phyloP scores from a whole-genome alignment of 1,140 invertebrate genomes.

The Temnothorax nylanderi region DNA sequence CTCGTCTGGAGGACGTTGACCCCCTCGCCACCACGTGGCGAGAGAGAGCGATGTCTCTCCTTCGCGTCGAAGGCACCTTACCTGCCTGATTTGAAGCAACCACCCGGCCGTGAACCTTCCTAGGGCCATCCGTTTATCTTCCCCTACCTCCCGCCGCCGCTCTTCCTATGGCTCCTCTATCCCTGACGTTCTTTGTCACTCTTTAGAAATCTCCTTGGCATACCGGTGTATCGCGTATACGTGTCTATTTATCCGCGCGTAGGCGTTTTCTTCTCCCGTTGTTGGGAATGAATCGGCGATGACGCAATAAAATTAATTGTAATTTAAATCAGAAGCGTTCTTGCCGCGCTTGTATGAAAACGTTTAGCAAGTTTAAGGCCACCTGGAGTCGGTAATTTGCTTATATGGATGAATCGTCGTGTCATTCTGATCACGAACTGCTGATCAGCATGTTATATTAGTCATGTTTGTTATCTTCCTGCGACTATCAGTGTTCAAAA shows the following conservation, averaged over 20 bases:
- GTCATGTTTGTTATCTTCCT: not conserved
- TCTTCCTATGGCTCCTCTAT: not conserved
- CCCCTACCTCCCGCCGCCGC: conserved; percentile 24
- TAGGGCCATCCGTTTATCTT: conserved; percentile 66
- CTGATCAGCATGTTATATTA: conserved; percentile 1
- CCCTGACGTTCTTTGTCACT: not conserved
- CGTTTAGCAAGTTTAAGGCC: not conserved
- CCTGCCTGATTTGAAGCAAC: conserved; percentile 76
- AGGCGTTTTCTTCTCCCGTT: not conserved
- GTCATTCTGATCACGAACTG: not conserved
- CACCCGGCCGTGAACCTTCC: conserved; percentile 78
- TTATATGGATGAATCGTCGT: not conserved
- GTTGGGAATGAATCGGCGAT: conserved; percentile 10
- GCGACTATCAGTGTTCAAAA: not conserved
- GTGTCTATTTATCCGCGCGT: conserved; percentile 18
- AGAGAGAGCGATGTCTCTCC: conserved; percentile 80
- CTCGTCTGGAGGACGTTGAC: conserved; percentile 78
- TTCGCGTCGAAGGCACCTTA: conserved; percentile 81
- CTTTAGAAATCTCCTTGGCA: conserved; percentile 1
- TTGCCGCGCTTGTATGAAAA: not conserved
- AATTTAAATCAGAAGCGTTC: conserved; percentile 11
- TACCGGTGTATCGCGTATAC: not conserved
- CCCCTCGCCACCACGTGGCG: conserved; percentile 80
- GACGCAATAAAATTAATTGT: conserved; percentile 21
- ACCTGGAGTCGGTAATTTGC: not conserved